Conservation (phyloP, 2,888 invertebrate species). For the Epistrophe grossulariae region DNA sequence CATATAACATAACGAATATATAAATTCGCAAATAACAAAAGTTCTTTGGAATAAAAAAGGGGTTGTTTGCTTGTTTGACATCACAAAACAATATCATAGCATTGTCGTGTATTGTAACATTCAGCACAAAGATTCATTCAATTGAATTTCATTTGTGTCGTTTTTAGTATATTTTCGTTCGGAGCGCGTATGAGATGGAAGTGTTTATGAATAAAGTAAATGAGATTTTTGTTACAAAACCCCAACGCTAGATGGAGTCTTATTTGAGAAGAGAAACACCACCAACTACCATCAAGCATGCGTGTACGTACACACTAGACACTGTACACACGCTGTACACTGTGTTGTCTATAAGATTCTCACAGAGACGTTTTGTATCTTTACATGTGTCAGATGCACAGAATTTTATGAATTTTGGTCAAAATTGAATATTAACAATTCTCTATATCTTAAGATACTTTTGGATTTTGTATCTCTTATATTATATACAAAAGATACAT, state of each 20-base stretch:
- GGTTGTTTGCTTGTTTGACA: slow-evolving; percentile 38
- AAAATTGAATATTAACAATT: not conserved
- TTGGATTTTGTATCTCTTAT: not conserved
- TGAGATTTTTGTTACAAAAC: slow-evolving; percentile 63
- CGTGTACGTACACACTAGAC: slow-evolving; percentile 28
- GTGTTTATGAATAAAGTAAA: slow-evolving; percentile 47
- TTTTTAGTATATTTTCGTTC: slow-evolving; percentile 25
- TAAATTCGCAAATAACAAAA: slow-evolving; percentile 34
- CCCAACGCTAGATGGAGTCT: slow-evolving; percentile 81
- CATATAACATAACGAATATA: slow-evolving; percentile 5
- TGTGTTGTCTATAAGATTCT: slow-evolving; percentile 33
- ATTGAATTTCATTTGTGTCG: slow-evolving; percentile 30
- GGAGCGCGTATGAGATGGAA: slow-evolving; percentile 52
- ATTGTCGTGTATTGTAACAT: not conserved
- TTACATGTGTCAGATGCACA: slow-evolving; percentile 1
- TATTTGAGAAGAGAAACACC: slow-evolving; percentile 24
- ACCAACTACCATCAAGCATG: slow-evolving; percentile 54
- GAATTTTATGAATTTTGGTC: not conserved
- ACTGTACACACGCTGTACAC: slow-evolving; percentile 32
- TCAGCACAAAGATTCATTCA: slow-evolving; percentile 26
- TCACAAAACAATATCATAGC: slow-evolving; percentile 2
- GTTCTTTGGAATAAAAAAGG: slow-evolving; percentile 16
- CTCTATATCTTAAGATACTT: slow-evolving; percentile 9
- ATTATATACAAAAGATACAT: not conserved
- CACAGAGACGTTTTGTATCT: slow-evolving; percentile 45